Conservation (phyloP, 2,113 vertebrate species). For the Alouatta palliata region DNA sequence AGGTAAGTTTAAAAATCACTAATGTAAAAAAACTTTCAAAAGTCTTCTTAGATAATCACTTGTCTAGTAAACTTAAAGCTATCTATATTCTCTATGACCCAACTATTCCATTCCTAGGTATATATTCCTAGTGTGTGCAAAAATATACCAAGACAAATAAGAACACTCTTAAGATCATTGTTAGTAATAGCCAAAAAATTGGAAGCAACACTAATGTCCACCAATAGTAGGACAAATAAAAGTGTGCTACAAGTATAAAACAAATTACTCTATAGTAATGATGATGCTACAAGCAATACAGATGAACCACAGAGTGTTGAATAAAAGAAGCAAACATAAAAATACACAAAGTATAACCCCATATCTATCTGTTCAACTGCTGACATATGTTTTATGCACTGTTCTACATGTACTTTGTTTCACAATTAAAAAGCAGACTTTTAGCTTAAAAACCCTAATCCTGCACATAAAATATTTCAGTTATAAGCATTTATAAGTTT, state of each 20-base stretch:
- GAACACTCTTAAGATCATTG: neutral
- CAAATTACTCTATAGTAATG: neutral
- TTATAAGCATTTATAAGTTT: neutral
- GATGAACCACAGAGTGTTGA: neutral
- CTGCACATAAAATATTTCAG: neutral
- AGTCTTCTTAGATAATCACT: neutral
- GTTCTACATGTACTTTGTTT: neutral
- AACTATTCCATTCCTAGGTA: neutral
- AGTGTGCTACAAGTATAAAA: neutral
- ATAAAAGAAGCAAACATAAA: conserved; percentile 32
- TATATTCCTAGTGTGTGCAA: neutral
- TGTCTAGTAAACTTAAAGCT: conserved; percentile 19
- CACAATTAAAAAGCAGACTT: conserved; percentile 30
- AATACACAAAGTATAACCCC: neutral
- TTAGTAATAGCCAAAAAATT: neutral
- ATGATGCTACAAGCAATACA: neutral
- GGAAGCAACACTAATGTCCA: neutral
- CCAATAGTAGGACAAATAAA: neutral
- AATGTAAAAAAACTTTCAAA: conserved; percentile 7
- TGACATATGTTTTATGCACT: neutral
- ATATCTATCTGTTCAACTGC: neutral
- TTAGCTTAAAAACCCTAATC: conserved; percentile 2
- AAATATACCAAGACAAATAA: neutral
- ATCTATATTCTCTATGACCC: neutral
- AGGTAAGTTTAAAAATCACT: neutral